Percentiles rank a stretch among this genome's conserved stretches.
Evolutionary conservation across 2,888 invertebrate species (phyloP).

Genomic region (Halictus ligatus): DNA sequence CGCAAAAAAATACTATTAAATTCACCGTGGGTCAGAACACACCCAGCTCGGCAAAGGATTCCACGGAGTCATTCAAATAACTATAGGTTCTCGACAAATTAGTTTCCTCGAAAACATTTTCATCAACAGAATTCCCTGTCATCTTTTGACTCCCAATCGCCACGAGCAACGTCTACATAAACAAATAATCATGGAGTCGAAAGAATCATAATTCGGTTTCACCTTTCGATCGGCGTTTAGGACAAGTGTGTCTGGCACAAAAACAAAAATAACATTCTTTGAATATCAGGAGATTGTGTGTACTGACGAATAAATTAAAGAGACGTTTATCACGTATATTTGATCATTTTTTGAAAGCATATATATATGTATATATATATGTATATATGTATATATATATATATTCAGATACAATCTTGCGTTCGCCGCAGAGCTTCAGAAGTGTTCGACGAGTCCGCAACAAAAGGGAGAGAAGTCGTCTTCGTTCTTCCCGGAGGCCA

Average conservation of each 20-base stretch:
- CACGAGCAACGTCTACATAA: constrained; percentile 30
- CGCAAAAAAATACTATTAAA: background rate
- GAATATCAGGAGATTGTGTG: constrained; percentile 78
- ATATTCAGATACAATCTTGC: constrained; percentile 82
- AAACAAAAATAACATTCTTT: constrained; percentile 64
- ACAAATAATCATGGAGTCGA: constrained; percentile 28
- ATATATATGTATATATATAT: constrained; percentile 80
- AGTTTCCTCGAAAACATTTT: constrained; percentile 8
- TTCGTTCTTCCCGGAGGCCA: constrained; percentile 70
- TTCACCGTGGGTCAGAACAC: background rate
- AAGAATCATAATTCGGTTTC: constrained; percentile 31
- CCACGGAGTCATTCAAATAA: background rate
- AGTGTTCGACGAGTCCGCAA: constrained; percentile 67
- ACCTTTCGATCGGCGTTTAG: constrained; percentile 45
- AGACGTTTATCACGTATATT: constrained; percentile 80
- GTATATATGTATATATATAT: constrained; percentile 75
- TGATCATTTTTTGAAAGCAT: constrained; percentile 76
- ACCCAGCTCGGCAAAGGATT: background rate
- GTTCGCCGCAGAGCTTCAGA: constrained; percentile 75
- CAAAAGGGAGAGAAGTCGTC: constrained; percentile 63
- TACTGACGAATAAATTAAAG: constrained; percentile 82
- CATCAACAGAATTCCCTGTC: constrained; percentile 1
- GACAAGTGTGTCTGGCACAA: constrained; percentile 31
- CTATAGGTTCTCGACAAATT: background rate
- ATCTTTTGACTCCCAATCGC: constrained; percentile 33